Conservation (phyloP, 2,113 vertebrate genomes). For the Pomatostomus ruficeps region DNA sequence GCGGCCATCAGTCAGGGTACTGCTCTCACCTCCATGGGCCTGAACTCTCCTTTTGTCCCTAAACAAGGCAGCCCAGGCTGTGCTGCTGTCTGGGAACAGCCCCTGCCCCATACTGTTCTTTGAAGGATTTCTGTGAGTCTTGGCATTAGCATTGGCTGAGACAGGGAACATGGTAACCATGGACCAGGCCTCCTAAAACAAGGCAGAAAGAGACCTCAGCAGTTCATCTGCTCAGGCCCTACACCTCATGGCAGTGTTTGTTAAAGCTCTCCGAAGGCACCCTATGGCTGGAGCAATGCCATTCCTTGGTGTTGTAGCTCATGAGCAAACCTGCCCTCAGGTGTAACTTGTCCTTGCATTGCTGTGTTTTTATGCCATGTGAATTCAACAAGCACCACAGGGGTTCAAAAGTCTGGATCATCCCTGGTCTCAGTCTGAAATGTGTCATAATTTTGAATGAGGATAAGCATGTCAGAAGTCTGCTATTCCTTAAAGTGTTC, state of each 20-base stretch:
- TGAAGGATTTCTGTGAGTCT: not conserved
- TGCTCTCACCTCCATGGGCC: not conserved
- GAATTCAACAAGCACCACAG: not conserved
- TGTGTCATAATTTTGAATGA: not conserved
- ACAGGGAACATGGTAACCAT: not conserved
- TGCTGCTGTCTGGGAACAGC: not conserved
- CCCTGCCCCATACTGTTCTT: not conserved
- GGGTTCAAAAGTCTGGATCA: not conserved
- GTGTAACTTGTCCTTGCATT: not conserved
- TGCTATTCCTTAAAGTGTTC: not conserved
- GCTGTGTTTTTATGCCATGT: not conserved
- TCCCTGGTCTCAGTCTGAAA: not conserved
- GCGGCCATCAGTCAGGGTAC: not conserved
- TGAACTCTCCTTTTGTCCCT: not conserved
- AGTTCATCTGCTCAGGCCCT: not conserved
- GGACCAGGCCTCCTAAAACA: not conserved
- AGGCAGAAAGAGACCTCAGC: not conserved
- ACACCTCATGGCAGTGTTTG: not conserved
- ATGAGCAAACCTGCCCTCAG: not conserved
- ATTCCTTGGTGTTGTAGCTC: not conserved
- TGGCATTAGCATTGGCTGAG: not conserved
- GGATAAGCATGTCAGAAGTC: not conserved
- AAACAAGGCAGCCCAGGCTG: not conserved
- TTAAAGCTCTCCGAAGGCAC: not conserved
- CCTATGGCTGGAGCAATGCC: not conserved